A percentile compares a stretch with the other conserved stretches of the same genome.
Evolutionary conservation across 2,888 invertebrate species (phyloP).

Genomic region (Leptinotarsa juncta): DNA sequence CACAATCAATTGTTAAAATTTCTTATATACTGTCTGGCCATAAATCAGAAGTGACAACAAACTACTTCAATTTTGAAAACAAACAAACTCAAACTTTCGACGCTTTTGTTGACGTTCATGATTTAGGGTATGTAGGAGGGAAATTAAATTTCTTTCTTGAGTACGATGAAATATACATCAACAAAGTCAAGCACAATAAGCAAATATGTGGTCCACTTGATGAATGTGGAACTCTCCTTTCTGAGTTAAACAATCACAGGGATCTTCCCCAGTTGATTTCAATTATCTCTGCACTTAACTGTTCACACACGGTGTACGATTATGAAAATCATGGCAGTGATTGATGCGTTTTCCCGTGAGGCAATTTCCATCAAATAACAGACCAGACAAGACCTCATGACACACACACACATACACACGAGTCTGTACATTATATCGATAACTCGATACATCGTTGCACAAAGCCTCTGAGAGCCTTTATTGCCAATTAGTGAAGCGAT

Average conservation of each 20-base stretch:
- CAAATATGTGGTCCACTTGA: too few relatives aligned
- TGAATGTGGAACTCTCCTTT: not conserved
- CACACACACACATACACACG: constrained; percentile 6
- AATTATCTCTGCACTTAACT: not conserved
- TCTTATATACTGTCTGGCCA: too few relatives aligned
- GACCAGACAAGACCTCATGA: not conserved
- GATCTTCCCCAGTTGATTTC: not conserved
- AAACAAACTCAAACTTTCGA: too few relatives aligned
- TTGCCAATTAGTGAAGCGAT: not conserved
- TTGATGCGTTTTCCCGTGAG: constrained; percentile 8
- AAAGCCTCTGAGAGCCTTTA: not conserved
- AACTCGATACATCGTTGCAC: not conserved
- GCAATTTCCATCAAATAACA: not conserved
- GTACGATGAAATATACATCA: too few relatives aligned
- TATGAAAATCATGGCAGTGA: constrained; percentile 12
- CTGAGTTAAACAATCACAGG: not conserved
- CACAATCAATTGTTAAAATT: too few relatives aligned
- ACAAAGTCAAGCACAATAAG: too few relatives aligned
- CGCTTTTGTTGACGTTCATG: too few relatives aligned
- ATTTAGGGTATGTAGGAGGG: too few relatives aligned
- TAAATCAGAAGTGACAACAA: too few relatives aligned
- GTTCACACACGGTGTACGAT: not conserved
- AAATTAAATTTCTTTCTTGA: too few relatives aligned
- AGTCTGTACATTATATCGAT: not conserved
- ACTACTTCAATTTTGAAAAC: too few relatives aligned